Evolutionary conservation across 35 echinoderm and acorn worm species (phyloP).

Genomic region (Diadema setosum): DNA sequence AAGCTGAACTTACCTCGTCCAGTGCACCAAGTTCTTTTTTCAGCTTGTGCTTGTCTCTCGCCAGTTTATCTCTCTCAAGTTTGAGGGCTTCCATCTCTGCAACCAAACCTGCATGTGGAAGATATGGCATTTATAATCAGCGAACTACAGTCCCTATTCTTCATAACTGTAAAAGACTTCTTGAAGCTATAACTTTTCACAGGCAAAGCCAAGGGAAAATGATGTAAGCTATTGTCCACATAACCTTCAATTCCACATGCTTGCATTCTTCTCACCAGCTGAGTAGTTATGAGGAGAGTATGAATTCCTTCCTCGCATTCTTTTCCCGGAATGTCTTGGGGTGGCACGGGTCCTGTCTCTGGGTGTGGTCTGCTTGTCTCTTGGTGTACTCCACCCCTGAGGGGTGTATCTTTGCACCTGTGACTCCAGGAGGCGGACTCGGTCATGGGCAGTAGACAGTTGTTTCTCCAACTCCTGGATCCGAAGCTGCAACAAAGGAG

Average conservation of each 20-base stretch:
- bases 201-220: too few species aligned
- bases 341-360: neutral
- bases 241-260: too few species aligned
- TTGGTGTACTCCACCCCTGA: neutral
- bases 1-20: constrained; percentile 95
- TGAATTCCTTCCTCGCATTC: neutral
- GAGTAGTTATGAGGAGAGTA: constrained; percentile 20
- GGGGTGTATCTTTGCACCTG: neutral
- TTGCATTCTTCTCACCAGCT: too few species aligned
- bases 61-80: constrained; percentile 70
- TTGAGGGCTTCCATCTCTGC: constrained; percentile 57
- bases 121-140: too few species aligned
- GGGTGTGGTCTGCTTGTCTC: neutral
- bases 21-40: constrained; percentile 81
- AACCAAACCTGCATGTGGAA: constrained; percentile 61
- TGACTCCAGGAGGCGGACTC: neutral
- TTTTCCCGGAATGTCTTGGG: neutral
- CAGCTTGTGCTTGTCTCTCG: constrained; percentile 74
- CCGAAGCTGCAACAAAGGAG: neutral
- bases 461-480: constrained; percentile 56
- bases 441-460: neutral
- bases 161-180: too few species aligned
- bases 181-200: too few species aligned
- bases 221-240: too few species aligned
- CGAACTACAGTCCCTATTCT: too few species aligned